Conservation (phyloP, 1,140 invertebrate species). For the Cyrtorhinus lividipennis region DNA sequence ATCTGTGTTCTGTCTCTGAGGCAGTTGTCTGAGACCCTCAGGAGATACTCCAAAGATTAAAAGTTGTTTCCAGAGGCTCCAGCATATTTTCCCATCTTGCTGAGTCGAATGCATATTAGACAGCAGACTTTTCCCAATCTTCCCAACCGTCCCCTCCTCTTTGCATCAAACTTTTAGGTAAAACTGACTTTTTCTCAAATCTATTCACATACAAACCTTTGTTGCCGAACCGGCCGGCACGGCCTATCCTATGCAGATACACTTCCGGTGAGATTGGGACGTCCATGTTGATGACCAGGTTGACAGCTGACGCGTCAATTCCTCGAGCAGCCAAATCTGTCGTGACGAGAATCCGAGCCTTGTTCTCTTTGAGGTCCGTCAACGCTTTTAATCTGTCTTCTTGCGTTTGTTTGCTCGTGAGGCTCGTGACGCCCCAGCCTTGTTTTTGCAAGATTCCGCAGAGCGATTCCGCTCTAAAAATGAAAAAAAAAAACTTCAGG, state of each 20-base stretch:
- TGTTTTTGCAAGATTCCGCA: slow-evolving; percentile 48
- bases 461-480: slow-evolving; percentile 47
- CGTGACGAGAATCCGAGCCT: slow-evolving; percentile 70
- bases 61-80: no score
- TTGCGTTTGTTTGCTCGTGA: slow-evolving; percentile 19
- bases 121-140: no score
- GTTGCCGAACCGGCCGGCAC: slow-evolving; percentile 80
- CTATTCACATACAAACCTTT: slow-evolving; percentile 38
- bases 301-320: slow-evolving; percentile 82
- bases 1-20: no score
- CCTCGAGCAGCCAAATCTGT: slow-evolving; percentile 78
- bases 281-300: slow-evolving; percentile 89
- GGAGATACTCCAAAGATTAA: no score
- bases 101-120: no score
- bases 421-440: slow-evolving; percentile 34
- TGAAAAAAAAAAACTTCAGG: slow-evolving; percentile 3
- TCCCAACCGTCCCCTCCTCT: no score
- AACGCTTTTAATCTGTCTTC: slow-evolving; percentile 14
- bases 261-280: slow-evolving; percentile 64
- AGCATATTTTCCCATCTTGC: no score
- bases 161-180: no score
- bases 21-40: no score
- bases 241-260: slow-evolving; percentile 90
- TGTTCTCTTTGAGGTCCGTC: slow-evolving; percentile 9
- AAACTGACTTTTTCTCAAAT: no score